Conservation (phyloP, 2,888 invertebrate genomes). For the Dioctria linearis region DNA sequence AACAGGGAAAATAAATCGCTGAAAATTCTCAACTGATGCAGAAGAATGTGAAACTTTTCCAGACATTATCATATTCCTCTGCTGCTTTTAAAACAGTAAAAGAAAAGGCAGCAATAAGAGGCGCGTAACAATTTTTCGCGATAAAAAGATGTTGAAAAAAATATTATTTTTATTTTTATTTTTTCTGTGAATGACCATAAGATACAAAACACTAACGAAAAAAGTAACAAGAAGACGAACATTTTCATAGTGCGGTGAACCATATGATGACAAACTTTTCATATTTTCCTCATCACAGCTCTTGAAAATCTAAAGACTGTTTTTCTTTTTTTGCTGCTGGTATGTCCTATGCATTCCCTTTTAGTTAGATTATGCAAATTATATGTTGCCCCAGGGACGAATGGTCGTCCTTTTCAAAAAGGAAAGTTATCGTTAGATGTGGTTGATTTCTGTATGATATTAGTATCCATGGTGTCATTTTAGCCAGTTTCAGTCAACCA, state of each 20-base stretch:
- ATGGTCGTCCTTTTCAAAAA: conserved; percentile 47
- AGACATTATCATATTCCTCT: conserved; percentile 21
- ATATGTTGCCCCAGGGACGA: conserved; percentile 49
- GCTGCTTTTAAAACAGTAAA: not conserved
- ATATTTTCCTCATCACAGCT: conserved; percentile 51
- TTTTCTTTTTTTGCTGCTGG: not conserved
- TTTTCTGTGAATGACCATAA: not conserved
- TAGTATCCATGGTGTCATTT: conserved; percentile 46
- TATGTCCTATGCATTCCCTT: not conserved
- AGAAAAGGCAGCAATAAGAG: not conserved
- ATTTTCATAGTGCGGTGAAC: conserved; percentile 22
- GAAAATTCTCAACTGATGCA: not conserved
- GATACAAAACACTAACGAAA: not conserved
- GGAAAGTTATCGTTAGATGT: conserved; percentile 48
- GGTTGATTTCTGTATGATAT: conserved; percentile 24
- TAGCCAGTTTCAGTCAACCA: not conserved
- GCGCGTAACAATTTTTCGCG: conserved; percentile 32
- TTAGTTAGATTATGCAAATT: conserved; percentile 49
- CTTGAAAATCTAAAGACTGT: conserved; percentile 39
- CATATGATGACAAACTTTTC: conserved; percentile 49
- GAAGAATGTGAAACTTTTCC: conserved; percentile 13
- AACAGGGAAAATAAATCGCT: not conserved
- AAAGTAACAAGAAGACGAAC: not conserved
- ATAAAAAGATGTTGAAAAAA: conserved; percentile 19
- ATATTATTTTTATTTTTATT: not conserved